Percentiles rank a stretch among this genome's conserved stretches.
phyloP scores from a whole-genome alignment of 2,888 invertebrate genomes.

The Pseudococcus jackbeardsleyi region DNA sequence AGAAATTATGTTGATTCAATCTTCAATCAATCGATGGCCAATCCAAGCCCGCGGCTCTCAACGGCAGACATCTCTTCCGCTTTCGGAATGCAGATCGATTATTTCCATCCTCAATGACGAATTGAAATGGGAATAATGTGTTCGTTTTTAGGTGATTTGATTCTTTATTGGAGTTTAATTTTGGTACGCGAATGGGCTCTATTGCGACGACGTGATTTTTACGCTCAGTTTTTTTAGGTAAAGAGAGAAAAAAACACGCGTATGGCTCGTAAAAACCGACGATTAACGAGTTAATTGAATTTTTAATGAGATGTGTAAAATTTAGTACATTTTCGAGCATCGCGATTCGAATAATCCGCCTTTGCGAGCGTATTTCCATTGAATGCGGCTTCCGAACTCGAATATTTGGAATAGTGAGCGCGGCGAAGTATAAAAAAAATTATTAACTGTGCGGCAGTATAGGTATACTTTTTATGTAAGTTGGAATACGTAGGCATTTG shows the following conservation, averaged over 20 bases:
- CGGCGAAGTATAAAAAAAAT: neutral
- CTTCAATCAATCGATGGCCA: slow-evolving; percentile 65
- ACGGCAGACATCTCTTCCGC: slow-evolving; percentile 62
- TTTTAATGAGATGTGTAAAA: slow-evolving; percentile 29
- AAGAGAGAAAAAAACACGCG: neutral
- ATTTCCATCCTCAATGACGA: slow-evolving; percentile 63
- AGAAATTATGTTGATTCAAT: slow-evolving; percentile 65
- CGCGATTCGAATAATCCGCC: slow-evolving; percentile 38
- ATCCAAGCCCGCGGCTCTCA: slow-evolving; percentile 59
- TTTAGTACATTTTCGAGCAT: neutral
- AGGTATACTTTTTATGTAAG: neutral
- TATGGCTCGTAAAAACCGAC: slow-evolving; percentile 14
- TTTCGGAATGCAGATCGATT: slow-evolving; percentile 64
- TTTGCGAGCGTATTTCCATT: slow-evolving; percentile 18
- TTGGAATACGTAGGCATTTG: too few relatives aligned
- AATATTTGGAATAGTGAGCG: neutral
- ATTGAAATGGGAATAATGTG: slow-evolving; percentile 57
- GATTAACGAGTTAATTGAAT: slow-evolving; percentile 46
- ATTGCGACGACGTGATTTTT: neutral
- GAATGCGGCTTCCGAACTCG: neutral
- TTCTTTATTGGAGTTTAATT: slow-evolving; percentile 50
- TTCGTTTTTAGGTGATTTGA: slow-evolving; percentile 27
- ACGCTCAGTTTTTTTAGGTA: neutral
- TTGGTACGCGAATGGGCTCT: slow-evolving; percentile 13
- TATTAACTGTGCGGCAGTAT: neutral